A percentile compares a stretch with the other conserved stretches of the same genome.
These are phyloP conservation scores for Latrodectus hesperus DNA, from an alignment of 2,888 invertebrate genomes.

Conservation along the genomic window DNA sequence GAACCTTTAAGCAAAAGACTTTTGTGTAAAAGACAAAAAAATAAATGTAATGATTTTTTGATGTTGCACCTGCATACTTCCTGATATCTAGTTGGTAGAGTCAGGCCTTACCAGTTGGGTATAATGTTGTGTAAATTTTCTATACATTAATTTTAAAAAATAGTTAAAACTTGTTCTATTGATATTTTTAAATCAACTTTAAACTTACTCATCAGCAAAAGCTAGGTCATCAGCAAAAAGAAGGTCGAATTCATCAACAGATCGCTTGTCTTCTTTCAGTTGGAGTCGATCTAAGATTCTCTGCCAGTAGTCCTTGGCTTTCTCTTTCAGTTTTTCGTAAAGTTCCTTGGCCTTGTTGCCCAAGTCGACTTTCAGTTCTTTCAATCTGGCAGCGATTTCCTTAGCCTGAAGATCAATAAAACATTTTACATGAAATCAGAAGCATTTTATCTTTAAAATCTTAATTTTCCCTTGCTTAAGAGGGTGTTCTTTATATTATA, in stretches of 20 bases:
- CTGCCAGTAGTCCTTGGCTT: conserved; percentile 51
- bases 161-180: not conserved
- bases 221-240: too few species aligned
- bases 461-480: not conserved
- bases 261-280: not conserved
- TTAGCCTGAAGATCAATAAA: not conserved
- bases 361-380: conserved; percentile 33
- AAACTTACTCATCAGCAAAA: not conserved
- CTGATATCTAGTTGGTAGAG: not conserved
- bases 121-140: not conserved
- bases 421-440: not conserved
- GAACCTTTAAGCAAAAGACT: too few species aligned
- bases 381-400: conserved; percentile 25
- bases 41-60: too few species aligned
- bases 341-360: conserved; percentile 30
- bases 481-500: not conserved
- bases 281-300: conserved; percentile 36
- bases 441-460: not conserved
- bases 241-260: not conserved
- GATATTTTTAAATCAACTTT: not conserved
- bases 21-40: too few species aligned
- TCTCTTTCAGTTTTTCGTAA: conserved; percentile 30
- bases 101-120: not conserved
- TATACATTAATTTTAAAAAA: not conserved
- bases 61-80: too few species aligned